Base-by-base conservation (phyloP, 2,888 invertebrate genomes). In the Agonum fuliginosum region DNA sequence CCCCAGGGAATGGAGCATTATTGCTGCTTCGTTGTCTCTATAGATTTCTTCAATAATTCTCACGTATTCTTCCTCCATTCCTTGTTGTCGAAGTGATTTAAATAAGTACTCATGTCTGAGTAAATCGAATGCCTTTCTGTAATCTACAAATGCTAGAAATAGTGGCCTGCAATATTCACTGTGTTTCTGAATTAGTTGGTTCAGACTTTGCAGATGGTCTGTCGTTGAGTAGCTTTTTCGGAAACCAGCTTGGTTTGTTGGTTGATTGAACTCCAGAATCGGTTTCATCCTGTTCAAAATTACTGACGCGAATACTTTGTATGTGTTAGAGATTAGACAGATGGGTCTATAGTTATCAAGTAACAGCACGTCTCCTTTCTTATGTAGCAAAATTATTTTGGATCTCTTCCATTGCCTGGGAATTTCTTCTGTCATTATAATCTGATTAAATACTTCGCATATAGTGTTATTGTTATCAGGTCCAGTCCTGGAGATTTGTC, bases 191-290 rank as follows among this genome's bases (percentile, higher is more conserved):
- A 34, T 8, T 34, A 4, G 34, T 34, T 34, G 34, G 8, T 4
- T 34, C 10, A 79, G 14, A 3, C 62, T 58, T 8, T 80, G 77
- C 12, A 81, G 67, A 27, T 81, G 79, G 41, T 80, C 79, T 4
- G 69, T 73, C 4, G 80, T 80, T 19, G 80, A 79, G 65, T 77
- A 79, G 3, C 78, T 46, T 51, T n/a, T 71, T 10, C 81, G 65
- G 54, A 82, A 81, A 0, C 81, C 81, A 5, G 82, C 82, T 69
- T 82, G 82, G 43, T 81, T 80, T 17, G 41, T 70, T 5, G 80
- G 80, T 77, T 82, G 82, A 3, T 80, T 74, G 58, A 76, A 74
- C 6, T 81, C 80, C 4, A 82, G 65, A 4, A 12, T 30, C 43
- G 78, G 78, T 2, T 75, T 51, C 19, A 81, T 74, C 78, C 80